Conservation (phyloP, 2,888 invertebrate species). For the Acrobasis suavella region DNA sequence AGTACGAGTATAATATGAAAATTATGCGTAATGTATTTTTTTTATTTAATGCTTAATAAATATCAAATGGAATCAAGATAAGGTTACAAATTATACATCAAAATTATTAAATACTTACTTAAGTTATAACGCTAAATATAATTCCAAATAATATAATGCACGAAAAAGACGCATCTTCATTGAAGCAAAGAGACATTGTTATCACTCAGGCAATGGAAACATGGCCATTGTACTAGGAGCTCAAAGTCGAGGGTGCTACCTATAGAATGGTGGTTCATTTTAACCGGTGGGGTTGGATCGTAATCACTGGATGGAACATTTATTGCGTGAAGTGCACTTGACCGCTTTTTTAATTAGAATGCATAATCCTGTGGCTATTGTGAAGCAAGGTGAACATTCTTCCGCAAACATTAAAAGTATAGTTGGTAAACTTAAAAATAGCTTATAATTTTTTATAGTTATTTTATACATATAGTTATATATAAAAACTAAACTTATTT, state of each 20-base stretch:
- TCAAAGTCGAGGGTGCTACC: not conserved
- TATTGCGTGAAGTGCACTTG: constrained; percentile 9
- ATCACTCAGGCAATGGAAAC: constrained; percentile 2
- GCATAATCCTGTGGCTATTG: constrained; percentile 4
- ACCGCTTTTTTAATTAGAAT: constrained; percentile 14
- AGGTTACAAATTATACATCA: too few relatives aligned
- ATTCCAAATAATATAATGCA: too few relatives aligned
- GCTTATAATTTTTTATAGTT: too few relatives aligned
- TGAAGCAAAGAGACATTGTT: constrained; percentile 6
- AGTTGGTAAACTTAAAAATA: not conserved
- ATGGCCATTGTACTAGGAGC: not conserved
- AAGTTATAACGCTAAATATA: too few relatives aligned
- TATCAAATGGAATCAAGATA: too few relatives aligned
- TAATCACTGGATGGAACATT: constrained; percentile 15
- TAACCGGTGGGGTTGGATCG: not conserved
- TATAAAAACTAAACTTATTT: too few relatives aligned
- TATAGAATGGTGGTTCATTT: not conserved
- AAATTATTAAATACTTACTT: too few relatives aligned
- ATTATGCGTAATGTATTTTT: too few relatives aligned
- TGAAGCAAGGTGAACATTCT: constrained; percentile 13
- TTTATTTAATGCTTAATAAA: too few relatives aligned
- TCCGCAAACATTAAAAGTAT: not conserved
- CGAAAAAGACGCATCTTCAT: not conserved
- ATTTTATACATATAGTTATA: too few relatives aligned
- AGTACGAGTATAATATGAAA: too few relatives aligned